Conservation (phyloP, 2,888 invertebrate species). For the Lycia hirtaria region DNA sequence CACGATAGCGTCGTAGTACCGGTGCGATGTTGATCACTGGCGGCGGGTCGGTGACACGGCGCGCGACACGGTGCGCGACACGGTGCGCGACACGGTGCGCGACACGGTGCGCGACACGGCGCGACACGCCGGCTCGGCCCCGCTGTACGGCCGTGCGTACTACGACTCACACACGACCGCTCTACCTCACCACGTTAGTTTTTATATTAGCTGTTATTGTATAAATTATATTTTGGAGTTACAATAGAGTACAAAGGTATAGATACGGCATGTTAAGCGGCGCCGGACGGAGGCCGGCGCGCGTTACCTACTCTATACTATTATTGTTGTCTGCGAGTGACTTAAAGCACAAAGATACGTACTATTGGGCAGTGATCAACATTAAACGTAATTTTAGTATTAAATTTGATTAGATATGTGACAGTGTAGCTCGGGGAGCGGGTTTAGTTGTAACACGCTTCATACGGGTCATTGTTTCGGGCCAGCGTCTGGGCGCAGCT, state of each 20-base stretch:
- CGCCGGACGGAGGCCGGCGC: conserved; percentile 74
- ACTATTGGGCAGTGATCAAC: conserved; percentile 86
- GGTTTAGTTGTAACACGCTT: conserved; percentile 75
- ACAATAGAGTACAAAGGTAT: conserved; percentile 75
- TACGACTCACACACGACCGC: conserved; percentile 69
- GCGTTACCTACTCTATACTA: conserved; percentile 71
- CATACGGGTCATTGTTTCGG: conserved; percentile 81
- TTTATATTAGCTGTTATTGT: conserved; percentile 83
- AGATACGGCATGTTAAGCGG: conserved; percentile 57
- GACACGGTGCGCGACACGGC: conserved; percentile 20
- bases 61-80: conserved; percentile 25
- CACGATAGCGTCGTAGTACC: conserved; percentile 77
- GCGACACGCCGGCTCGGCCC: conserved; percentile 33
- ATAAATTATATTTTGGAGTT: conserved; percentile 83
- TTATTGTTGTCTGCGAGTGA: conserved; percentile 82
- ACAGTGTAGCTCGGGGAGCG: conserved; percentile 69
- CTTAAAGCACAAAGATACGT: conserved; percentile 84
- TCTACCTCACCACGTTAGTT: conserved; percentile 81
- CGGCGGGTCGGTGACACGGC: conserved; percentile 32
- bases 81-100: conserved; percentile 20
- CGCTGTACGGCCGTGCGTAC: conserved; percentile 43
- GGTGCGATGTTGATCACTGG: conserved; percentile 83
- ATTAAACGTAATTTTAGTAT: conserved; percentile 83
- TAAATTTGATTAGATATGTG: conserved; percentile 81
- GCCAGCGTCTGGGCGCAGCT: conserved; percentile 66